Evolutionary conservation across 2,888 invertebrate genomes (phyloP), one percentile per base, ranked within the genome.

Genomic region (Labia minor): DNA sequence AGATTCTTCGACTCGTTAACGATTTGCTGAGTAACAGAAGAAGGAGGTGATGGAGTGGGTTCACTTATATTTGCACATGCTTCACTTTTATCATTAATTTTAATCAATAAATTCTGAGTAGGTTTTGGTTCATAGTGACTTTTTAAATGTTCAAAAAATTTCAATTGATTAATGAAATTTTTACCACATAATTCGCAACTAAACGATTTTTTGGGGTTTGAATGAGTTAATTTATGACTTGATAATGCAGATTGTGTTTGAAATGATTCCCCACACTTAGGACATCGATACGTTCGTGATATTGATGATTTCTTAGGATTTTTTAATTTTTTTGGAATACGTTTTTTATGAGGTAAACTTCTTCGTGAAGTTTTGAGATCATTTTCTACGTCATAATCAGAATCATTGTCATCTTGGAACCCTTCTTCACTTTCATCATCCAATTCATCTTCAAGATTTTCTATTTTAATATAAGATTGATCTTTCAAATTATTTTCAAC

Each of bases 91-190:
- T 49, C 16, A 49, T 49, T 49, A n/a, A 14, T 2, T n/a, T 49
- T 16, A n/a, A n/a, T 16, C 4, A 49, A 3, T 49, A 3, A 4
- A 49, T 49, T n/a, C 3, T 49, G 49, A n/a, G 69, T 63, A 67
- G 69, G 49, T 62, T 67, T 63, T 16, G 88, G 88, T 75, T 90
- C 90, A 76, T 91, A 91, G 74, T 89, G 90, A 68, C 85, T 83
- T 77, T 91, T 92, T 6, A 94, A 80, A 75, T 94, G 93, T 67
- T 90, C 88, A 78, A 88, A 93, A 79, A 93, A 93, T 74, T 86
- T 86, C 18, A 92, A 77, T 75, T 94, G 93, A 69, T 89, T 87
- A 26, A 83, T 84, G 74, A 88, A 88, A 71, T 82, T 83, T 70
- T 84, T 85, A n/a, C 85, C 86, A 75, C 93, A 94, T 14, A 93